A percentile compares a stretch with the other conserved stretches of the same genome.
Conservation (phyloP, 2,113 vertebrate genomes). For the Tachuris rubrigastra region DNA sequence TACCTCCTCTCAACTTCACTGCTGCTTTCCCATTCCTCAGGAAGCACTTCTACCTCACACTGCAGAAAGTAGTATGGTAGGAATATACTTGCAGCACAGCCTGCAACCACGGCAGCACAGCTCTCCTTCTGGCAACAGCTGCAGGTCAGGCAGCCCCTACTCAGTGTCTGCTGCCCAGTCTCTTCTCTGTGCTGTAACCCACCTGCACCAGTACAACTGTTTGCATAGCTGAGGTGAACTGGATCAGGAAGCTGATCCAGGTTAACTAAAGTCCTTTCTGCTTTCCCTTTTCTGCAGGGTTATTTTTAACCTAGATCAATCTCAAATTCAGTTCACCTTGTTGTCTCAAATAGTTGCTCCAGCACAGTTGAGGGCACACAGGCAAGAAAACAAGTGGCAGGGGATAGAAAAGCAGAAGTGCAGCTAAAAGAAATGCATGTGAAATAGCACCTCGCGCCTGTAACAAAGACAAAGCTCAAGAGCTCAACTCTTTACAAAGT, state of each 20-base stretch:
- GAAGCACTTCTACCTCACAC: background rate
- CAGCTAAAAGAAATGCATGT: background rate
- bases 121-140: background rate
- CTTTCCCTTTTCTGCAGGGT: slow-evolving; percentile 15
- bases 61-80: background rate
- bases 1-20: background rate
- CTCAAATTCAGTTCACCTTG: slow-evolving; percentile 54
- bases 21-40: background rate
- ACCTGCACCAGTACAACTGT: background rate
- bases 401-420: background rate
- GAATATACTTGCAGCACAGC: background rate
- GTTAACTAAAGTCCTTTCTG: background rate
- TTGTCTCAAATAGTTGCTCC: slow-evolving; percentile 35
- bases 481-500: background rate
- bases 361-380: background rate
- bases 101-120: background rate
- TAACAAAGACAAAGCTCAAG: background rate
- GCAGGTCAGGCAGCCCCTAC: background rate
- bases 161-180: background rate
- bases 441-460: background rate
- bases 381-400: background rate
- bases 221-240: background rate
- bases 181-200: background rate
- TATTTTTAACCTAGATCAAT: slow-evolving; percentile 54
- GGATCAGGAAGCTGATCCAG: background rate